Base-by-base conservation (phyloP, 2,113 vertebrate genomes). In the Hippocampus mohnikei region DNA sequence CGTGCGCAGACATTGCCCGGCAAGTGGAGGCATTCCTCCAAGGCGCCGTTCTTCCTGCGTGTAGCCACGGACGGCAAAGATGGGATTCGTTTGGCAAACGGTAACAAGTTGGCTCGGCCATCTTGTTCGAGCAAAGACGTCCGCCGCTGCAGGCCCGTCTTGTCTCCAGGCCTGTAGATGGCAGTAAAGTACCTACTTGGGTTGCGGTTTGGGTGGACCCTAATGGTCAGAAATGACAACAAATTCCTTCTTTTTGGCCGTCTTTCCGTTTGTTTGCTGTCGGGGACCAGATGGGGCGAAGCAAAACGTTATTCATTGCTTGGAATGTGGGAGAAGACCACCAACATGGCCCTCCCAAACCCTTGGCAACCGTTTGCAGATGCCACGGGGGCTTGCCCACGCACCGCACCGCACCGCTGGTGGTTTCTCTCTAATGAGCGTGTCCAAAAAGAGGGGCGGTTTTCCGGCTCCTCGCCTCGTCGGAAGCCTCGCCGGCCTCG, bases 1-100 rank as follows among this genome's bases (percentile, higher is more conserved):
- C 87, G 23, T 84, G 88, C 73, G 73, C 77, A 81, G 87, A 89
- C 86, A 70, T 46, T 48, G 6, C 63, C 80, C 55, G 75, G 83
- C 77, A 83, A 44, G 75, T 50, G 10, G 41, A 69, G 62, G 66
- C 75, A 77, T 78, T 80, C 67, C 77, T 1, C 44, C 56, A 42
- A 66, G 44, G 33, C 33, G 33, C 33, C 42, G 18, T 33, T 33
- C 10, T 11, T 37, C 53, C 69, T 66, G 46, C 33, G 5, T 72
- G 33, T 29, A 56, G 72, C 60, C 27, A 33, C 9, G 27, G 2
- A 33, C 9, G 27, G 2, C 23, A 58, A 25, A 27, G 23, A 8
- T 59, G 5, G 2, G 1, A 27, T 12, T 15, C 41, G 9, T 7
- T 23, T 42, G 11, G 29, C 29, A 4, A 27, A 27, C 27, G 27